These are phyloP conservation scores for Nycteola revayana DNA, from an alignment of 2,888 invertebrate genomes.

Conservation along the genomic window DNA sequence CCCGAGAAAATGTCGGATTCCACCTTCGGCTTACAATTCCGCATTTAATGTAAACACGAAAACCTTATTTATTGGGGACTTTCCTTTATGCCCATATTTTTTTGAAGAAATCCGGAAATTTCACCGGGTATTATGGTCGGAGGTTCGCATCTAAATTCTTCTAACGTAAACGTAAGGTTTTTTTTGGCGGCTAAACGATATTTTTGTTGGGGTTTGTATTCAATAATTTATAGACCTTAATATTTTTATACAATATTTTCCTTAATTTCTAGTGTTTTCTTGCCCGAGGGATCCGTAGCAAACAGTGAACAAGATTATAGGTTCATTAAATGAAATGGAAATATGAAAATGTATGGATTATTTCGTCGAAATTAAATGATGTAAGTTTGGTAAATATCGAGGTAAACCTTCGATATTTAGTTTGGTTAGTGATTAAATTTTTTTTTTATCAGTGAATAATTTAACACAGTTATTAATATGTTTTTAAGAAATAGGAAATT, in stretches of 20 bases:
- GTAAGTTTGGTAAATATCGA: too few relatives aligned
- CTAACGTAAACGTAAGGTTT: too few relatives aligned
- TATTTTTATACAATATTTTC: too few relatives aligned
- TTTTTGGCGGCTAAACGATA: too few relatives aligned
- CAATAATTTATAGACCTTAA: conserved; percentile 5
- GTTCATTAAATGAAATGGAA: conserved; percentile 1
- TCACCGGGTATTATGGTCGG: too few relatives aligned
- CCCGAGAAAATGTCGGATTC: conserved; percentile 4
- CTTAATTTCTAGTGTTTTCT: conserved; percentile 1
- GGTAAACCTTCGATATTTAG: too few relatives aligned
- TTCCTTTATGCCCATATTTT: conserved; percentile 3
- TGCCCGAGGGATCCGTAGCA: not conserved
- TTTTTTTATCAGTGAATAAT: too few relatives aligned
- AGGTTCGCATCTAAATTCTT: too few relatives aligned
- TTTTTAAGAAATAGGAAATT: too few relatives aligned
- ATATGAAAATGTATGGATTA: conserved; percentile 1
- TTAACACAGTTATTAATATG: too few relatives aligned
- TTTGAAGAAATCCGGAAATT: conserved; percentile 1
- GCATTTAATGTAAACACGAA: not conserved
- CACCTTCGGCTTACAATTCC: too few relatives aligned
- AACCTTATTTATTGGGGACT: conserved; percentile 6
- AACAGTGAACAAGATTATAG: conserved; percentile 2
- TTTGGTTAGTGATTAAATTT: too few relatives aligned
- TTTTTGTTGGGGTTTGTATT: not conserved
- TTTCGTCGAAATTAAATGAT: not conserved